Conservation (phyloP, 2,888 invertebrate genomes). For the Julus scanicus region DNA sequence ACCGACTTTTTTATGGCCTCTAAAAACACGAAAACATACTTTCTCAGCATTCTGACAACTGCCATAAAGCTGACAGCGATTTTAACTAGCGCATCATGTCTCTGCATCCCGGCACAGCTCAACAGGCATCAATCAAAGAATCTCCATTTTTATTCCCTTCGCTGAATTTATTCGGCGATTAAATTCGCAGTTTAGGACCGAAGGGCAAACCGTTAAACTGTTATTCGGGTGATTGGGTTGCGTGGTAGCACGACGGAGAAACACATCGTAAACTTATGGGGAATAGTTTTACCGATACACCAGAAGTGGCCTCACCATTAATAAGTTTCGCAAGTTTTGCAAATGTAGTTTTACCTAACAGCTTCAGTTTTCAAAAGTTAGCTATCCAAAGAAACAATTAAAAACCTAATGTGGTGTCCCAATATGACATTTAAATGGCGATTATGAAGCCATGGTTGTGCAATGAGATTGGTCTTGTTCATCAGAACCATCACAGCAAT, state of each 20-base stretch:
- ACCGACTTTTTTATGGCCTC: conserved; percentile 38
- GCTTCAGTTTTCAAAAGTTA: too few species aligned
- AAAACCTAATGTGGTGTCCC: too few species aligned
- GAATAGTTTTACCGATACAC: background rate
- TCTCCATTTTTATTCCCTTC: background rate
- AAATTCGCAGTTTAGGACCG: conserved; percentile 26
- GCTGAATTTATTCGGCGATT: background rate
- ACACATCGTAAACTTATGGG: background rate
- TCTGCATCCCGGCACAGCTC: background rate
- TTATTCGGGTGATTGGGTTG: background rate
- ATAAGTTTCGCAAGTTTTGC: background rate
- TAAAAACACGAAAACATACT: conserved; percentile 44
- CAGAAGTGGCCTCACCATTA: background rate
- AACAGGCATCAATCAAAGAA: conserved; percentile 10
- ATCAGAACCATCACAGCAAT: too few species aligned
- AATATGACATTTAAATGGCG: too few species aligned
- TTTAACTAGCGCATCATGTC: conserved; percentile 40
- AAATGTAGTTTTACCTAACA: background rate
- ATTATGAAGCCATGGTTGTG: too few species aligned
- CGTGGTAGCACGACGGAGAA: background rate
- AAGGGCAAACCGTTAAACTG: conserved; percentile 34
- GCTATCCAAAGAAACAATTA: too few species aligned
- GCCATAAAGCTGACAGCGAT: conserved; percentile 36
- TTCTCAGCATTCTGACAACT: conserved; percentile 27
- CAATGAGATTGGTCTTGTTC: too few species aligned